Evolutionary conservation across 2,113 vertebrate species (phyloP), one percentile per base, ranked within the genome.

Genomic region (Rhineura floridana): DNA sequence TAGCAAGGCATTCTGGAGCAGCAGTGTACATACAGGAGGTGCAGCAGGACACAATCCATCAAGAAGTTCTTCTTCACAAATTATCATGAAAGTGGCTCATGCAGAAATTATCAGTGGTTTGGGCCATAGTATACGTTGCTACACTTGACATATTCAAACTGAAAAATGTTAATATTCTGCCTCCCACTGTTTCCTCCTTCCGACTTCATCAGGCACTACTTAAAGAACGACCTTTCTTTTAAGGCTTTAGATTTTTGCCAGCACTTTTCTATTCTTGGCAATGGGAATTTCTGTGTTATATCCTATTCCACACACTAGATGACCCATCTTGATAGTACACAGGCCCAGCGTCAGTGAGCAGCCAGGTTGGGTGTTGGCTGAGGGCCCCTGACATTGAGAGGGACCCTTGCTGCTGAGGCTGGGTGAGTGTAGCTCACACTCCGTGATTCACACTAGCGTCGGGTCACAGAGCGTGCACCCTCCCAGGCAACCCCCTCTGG

Each of bases 1-100:
- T 93, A 52, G 63, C 80, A 76, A 33, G 36, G 0, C 82, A 90
- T 91, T 88, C 25, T 11, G 50, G 88, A 91, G 79, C 55, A 87
- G 67, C 48, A 70, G 19, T 85, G 90, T 90, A 89, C 85, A 87
- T 90, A 82, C 17, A 42, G 78, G 73, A 92, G 81, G 55, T 69
- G 50, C 50, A 59, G 44, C 0, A 81, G 67, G 84, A 28, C 67
- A 75, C 81, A 80, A 50, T 82, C 42, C 80, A 72, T 10, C 11
- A 46, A 19, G 80, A 82, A 33, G 13, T 69, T 62, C 0, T 87
- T n/a, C 48, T 83, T 59, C 39, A 70, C 46, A 50, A 36, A 85
- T 82, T 39, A 1, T 42, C 1, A 62, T 39, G 36, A 62, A 81
- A 25, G 10, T 3, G 21, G 59, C 6, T 55, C 55, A 28, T 84